Percentiles rank a stretch among this genome's conserved stretches.
phyloP scores from a whole-genome alignment of 2,797 vertebrate genomes.

The Fringilla coelebs region DNA sequence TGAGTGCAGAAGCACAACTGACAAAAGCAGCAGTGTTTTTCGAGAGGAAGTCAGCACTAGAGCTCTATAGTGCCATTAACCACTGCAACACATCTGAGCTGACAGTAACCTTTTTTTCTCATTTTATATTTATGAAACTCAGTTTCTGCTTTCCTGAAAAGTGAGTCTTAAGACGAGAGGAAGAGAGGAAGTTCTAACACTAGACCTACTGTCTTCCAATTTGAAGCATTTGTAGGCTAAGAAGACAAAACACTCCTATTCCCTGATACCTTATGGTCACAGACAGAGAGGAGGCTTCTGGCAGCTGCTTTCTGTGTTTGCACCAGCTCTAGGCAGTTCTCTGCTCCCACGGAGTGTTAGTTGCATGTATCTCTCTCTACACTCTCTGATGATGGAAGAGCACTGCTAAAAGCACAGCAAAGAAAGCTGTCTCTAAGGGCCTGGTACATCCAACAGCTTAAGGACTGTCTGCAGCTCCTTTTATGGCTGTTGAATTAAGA shows the following conservation, averaged over 20 bases:
- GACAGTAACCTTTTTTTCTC: neutral
- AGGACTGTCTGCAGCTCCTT: neutral
- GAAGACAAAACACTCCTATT: neutral
- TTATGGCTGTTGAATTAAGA: neutral
- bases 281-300: neutral
- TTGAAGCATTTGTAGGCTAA: neutral
- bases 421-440: neutral
- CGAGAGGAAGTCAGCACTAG: neutral
- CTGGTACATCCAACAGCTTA: neutral
- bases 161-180: neutral
- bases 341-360: neutral
- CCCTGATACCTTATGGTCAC: neutral
- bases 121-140: neutral
- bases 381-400: neutral
- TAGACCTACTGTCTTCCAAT: neutral
- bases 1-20: fast-evolving
- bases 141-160: neutral
- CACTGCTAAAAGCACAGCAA: neutral
- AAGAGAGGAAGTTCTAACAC: neutral
- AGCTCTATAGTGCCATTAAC: neutral
- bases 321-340: neutral
- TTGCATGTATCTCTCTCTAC: neutral
- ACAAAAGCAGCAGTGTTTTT: neutral
- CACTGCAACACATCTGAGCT: neutral
- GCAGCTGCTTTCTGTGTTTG: neutral